Conservation (phyloP, 1,140 invertebrate species). For the Leptoteleia sp. region DNA sequence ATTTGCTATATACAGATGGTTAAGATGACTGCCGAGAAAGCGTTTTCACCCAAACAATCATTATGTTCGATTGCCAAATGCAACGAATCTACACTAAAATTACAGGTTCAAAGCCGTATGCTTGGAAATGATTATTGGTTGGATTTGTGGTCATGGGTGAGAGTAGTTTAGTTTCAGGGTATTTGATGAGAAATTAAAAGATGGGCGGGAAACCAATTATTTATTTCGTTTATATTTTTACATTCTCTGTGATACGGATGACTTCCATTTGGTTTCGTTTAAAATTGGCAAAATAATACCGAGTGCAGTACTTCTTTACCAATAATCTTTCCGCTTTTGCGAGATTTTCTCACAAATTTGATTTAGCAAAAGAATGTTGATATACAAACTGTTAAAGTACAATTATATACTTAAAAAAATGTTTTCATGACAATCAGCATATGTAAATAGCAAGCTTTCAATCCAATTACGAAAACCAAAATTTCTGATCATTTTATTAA, state of each 20-base stretch:
- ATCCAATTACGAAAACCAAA: too few species aligned
- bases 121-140: constrained; percentile 54
- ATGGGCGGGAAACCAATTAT: constrained; percentile 49
- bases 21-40: constrained; percentile 20
- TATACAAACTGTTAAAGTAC: too few species aligned
- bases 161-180: constrained; percentile 35
- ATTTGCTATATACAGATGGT: too few species aligned
- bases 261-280: constrained; percentile 1
- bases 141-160: constrained; percentile 36
- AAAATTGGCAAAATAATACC: too few species aligned
- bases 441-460: too few species aligned
- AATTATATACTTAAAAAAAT: too few species aligned
- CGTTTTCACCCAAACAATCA: constrained; percentile 33
- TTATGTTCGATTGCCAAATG: constrained; percentile 44
- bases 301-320: too few species aligned
- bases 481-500: too few species aligned
- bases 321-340: too few species aligned
- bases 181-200: constrained; percentile 55
- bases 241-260: constrained; percentile 12
- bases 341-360: too few species aligned
- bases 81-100: constrained; percentile 40
- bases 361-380: too few species aligned
- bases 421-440: too few species aligned
- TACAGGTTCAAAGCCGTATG: constrained; percentile 44
- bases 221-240: constrained; percentile 48